Percentiles rank a stretch among this genome's conserved stretches.
Conservation (phyloP, 2,113 vertebrate genomes). For the Muntiacus muntjak region DNA sequence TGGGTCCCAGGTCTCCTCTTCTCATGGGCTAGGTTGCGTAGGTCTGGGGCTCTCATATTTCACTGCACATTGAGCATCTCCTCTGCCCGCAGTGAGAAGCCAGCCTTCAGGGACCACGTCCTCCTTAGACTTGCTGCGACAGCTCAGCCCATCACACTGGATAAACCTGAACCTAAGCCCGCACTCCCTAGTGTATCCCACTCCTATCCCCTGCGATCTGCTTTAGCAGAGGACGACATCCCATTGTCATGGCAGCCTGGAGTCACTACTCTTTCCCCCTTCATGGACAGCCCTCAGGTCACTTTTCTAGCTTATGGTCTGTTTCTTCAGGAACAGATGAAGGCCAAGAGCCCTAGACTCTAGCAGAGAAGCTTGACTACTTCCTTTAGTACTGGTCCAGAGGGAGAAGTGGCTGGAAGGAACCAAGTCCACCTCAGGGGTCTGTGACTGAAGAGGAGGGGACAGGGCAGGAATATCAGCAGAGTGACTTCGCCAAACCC, state of each 20-base stretch:
- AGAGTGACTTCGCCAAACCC: not conserved
- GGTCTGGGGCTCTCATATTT: not conserved
- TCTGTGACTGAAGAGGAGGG: not conserved
- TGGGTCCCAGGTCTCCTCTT: not conserved
- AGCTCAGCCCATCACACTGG: not conserved
- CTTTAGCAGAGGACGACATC: not conserved
- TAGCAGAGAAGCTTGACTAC: not conserved
- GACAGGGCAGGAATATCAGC: not conserved
- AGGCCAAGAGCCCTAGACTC: not conserved
- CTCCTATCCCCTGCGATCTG: not conserved
- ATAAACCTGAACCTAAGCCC: not conserved
- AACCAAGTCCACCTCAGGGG: not conserved
- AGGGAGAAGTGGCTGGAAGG: not conserved
- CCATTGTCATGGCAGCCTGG: not conserved
- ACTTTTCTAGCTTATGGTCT: not conserved
- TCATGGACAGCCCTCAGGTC: not conserved
- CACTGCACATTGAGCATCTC: not conserved
- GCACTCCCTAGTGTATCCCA: fast-evolving
- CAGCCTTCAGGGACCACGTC: fast-evolving
- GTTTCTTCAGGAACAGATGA: not conserved
- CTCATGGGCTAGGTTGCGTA: not conserved
- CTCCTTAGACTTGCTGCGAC: no score
- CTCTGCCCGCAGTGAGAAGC: not conserved
- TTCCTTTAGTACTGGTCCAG: not conserved
- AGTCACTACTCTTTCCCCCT: not conserved